Evolutionary conservation across 1,140 invertebrate genomes (phyloP).

Genomic region (Papilio polytes): DNA sequence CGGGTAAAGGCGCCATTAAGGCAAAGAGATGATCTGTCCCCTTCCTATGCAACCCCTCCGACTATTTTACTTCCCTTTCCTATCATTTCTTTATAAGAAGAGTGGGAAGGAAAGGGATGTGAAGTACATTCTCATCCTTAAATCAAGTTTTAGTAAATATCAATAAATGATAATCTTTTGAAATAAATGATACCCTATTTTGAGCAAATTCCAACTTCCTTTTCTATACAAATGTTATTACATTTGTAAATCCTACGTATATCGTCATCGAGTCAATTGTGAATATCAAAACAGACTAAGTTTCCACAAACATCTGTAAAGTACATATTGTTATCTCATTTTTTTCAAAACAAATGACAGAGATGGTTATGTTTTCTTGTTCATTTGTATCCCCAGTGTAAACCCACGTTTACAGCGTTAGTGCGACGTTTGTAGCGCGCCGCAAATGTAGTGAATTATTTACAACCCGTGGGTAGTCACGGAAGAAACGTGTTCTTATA

Average conservation of each 20-base stretch:
- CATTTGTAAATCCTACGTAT: not conserved
- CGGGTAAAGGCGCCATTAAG: too few relatives aligned
- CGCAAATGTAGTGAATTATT: conserved; percentile 13
- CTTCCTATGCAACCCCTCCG: too few relatives aligned
- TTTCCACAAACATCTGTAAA: not conserved
- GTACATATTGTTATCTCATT: not conserved
- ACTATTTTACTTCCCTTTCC: too few relatives aligned
- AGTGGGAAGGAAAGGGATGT: too few relatives aligned
- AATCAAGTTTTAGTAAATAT: too few relatives aligned
- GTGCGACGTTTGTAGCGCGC: not conserved
- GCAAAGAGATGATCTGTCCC: too few relatives aligned
- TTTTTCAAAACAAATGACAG: not conserved
- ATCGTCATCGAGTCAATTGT: conserved; percentile 4
- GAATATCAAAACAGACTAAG: conserved; percentile 10
- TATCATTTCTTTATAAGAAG: too few relatives aligned
- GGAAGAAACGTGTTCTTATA: conserved; percentile 16
- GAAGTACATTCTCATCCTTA: too few relatives aligned
- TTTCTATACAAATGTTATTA: not conserved
- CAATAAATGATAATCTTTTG: not conserved
- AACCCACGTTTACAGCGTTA: not conserved
- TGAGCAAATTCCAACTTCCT: not conserved
- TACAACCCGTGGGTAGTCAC: conserved; percentile 7
- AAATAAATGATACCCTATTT: too few relatives aligned
- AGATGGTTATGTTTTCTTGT: not conserved
- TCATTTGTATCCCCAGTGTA: not conserved